These are phyloP conservation scores for Proisotoma minuta DNA, from an alignment of 2,888 invertebrate species.

Conservation along the genomic window DNA sequence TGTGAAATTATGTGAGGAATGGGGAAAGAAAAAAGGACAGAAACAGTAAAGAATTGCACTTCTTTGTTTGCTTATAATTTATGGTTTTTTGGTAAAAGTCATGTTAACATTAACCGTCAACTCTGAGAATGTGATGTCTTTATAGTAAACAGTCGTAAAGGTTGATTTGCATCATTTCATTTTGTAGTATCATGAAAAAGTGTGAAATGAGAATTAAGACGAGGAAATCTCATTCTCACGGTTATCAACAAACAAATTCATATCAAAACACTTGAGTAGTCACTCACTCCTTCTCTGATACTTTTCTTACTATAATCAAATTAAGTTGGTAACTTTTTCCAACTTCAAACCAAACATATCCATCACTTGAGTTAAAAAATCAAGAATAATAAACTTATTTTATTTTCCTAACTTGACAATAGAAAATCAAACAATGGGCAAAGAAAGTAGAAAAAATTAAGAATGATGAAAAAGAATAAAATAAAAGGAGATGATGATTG, in stretches of 20 bases:
- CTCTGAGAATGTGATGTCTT: slow-evolving; percentile 1
- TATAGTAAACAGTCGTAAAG: not conserved
- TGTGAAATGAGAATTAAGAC: not conserved
- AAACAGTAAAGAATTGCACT: too few relatives aligned
- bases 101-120: too few relatives aligned
- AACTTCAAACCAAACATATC: not conserved
- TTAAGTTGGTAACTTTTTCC: not conserved
- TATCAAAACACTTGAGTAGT: not conserved
- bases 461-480: not conserved
- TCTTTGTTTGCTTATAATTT: not conserved
- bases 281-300: not conserved
- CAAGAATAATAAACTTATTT: not conserved
- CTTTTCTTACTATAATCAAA: not conserved
- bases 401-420: not conserved
- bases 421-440: not conserved
- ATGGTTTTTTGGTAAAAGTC: slow-evolving; percentile 2
- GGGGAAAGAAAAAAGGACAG: not conserved
- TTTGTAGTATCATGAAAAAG: not conserved
- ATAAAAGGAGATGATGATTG: slow-evolving; percentile 6
- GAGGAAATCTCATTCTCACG: not conserved
- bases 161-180: not conserved
- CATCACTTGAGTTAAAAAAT: too few relatives aligned
- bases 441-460: not conserved
- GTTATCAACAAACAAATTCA: slow-evolving; percentile 1
- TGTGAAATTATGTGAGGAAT: slow-evolving; percentile 1